Percentiles rank a stretch among this genome's conserved stretches.
Conservation (phyloP, 2,888 invertebrate species). For the Antheraea assamensis region DNA sequence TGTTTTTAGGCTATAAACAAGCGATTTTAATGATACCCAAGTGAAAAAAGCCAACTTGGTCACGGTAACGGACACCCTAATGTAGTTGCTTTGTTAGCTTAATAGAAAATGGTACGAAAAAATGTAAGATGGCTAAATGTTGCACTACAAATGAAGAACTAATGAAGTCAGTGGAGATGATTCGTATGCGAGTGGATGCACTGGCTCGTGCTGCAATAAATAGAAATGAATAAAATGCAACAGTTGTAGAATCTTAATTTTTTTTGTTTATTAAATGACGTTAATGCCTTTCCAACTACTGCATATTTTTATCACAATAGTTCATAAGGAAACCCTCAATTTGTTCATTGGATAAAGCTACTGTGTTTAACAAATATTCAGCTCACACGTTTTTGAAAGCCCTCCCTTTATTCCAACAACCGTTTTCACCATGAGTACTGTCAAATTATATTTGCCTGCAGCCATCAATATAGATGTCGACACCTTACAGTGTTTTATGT, state of each 20-base stretch:
- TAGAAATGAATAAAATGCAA: not conserved
- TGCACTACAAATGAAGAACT: not conserved
- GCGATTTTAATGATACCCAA: too few relatives aligned
- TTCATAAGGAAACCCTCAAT: slow-evolving; percentile 12
- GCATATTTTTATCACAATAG: not conserved
- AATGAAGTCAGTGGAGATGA: not conserved
- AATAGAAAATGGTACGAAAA: not conserved
- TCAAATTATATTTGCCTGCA: slow-evolving; percentile 79
- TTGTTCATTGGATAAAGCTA: slow-evolving; percentile 28
- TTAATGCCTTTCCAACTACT: not conserved
- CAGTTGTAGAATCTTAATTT: not conserved
- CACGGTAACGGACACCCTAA: too few relatives aligned
- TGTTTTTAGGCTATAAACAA: too few relatives aligned
- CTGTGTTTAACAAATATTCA: slow-evolving; percentile 60
- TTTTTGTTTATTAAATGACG: not conserved
- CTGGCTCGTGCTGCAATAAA: not conserved
- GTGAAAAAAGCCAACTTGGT: too few relatives aligned
- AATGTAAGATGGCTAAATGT: not conserved
- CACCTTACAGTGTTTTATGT: slow-evolving; percentile 50
- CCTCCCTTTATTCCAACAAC: slow-evolving; percentile 69
- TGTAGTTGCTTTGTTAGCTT: not conserved
- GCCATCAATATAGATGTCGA: slow-evolving; percentile 60
- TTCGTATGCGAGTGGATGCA: not conserved
- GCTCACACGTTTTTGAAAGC: slow-evolving; percentile 64
- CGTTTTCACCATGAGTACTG: slow-evolving; percentile 69